These are phyloP conservation scores for Gnathonemus longibarbis DNA, from an alignment of 2,113 vertebrate species.

Conservation along the genomic window DNA sequence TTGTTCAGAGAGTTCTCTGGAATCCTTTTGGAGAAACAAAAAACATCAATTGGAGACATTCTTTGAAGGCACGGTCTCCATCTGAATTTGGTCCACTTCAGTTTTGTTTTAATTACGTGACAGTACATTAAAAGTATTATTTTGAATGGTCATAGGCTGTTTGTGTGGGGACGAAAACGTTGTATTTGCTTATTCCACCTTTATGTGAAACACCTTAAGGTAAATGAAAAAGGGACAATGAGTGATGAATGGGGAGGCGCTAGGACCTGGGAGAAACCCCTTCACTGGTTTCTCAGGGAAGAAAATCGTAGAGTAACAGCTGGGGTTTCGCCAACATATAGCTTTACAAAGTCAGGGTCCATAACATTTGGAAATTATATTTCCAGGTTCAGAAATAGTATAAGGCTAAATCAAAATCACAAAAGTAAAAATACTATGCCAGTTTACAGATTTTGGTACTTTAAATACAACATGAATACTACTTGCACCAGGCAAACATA, in stretches of 20 bases:
- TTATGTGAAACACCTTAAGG: not conserved
- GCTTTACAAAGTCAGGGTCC: not conserved
- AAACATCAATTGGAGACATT: not conserved
- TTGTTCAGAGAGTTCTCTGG: not conserved
- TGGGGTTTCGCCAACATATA: not conserved
- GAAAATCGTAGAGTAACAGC: not conserved
- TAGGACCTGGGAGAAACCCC: not conserved
- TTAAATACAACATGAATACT: not conserved
- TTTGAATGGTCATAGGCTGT: not conserved
- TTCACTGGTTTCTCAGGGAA: not conserved
- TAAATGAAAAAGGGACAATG: not conserved
- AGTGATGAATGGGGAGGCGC: fast-evolving
- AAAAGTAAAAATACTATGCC: not conserved
- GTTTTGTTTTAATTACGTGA: not conserved
- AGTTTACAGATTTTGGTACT: not conserved
- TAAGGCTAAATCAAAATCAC: not conserved
- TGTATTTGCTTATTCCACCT: not conserved
- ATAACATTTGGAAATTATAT: not conserved
- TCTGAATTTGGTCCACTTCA: not conserved
- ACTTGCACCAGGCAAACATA: not conserved
- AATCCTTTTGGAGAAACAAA: not conserved
- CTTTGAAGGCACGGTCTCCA: not conserved
- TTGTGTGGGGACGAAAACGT: not conserved
- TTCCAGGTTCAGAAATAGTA: not conserved
- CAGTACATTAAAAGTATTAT: not conserved